Evolutionary conservation across 1,140 invertebrate species (phyloP).

Genomic region (Acarapis woodi): DNA sequence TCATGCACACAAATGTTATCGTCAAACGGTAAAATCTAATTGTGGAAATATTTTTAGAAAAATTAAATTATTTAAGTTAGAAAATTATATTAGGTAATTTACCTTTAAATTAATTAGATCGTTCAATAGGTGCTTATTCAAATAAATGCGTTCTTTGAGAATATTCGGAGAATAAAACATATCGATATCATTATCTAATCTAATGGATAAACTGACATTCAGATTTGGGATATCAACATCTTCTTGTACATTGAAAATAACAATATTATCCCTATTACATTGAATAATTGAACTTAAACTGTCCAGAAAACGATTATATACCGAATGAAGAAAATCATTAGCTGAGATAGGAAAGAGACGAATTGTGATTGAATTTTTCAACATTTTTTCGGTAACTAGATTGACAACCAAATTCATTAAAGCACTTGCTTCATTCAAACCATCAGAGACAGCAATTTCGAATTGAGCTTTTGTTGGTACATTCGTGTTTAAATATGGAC

Average conservation of each 20-base stretch:
- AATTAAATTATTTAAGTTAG: constrained; percentile 9
- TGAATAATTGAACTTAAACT: constrained; percentile 70
- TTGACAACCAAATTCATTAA: constrained; percentile 41
- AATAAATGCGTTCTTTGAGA: constrained; percentile 69
- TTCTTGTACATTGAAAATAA: constrained; percentile 67
- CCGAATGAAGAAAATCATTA: constrained; percentile 63
- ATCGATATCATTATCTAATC: constrained; percentile 34
- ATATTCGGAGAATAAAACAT: constrained; percentile 53
- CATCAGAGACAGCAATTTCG: constrained; percentile 59
- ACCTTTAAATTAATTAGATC: constrained; percentile 58
- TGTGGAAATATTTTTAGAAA: background rate
- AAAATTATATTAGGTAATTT: constrained; percentile 12
- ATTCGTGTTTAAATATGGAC: constrained; percentile 77
- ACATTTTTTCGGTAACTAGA: constrained; percentile 73
- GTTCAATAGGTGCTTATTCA: constrained; percentile 54
- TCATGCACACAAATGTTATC: constrained; percentile 87
- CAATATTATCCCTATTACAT: constrained; percentile 68
- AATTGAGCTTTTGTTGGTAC: constrained; percentile 73
- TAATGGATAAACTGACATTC: constrained; percentile 78
- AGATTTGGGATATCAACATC: constrained; percentile 57
- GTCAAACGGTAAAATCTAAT: constrained; percentile 65
- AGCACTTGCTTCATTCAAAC: constrained; percentile 21
- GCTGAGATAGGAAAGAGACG: constrained; percentile 71
- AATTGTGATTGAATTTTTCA: constrained; percentile 77
- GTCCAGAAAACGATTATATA: constrained; percentile 63